Conservation (phyloP, 2,888 invertebrate genomes). For the Agrochola circellaris region DNA sequence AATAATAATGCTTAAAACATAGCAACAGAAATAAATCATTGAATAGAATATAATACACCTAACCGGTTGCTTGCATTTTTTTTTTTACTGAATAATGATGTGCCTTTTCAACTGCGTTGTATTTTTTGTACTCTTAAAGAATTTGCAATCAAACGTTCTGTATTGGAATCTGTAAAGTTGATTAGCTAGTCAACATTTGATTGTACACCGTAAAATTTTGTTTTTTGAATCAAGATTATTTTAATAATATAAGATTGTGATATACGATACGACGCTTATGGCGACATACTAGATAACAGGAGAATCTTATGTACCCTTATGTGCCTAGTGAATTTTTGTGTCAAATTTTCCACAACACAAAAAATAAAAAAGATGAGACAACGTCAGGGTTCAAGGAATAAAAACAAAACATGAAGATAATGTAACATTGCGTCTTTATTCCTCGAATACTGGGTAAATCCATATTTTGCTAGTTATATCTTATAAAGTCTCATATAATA, state of each 20-base stretch:
- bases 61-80: too few relatives aligned
- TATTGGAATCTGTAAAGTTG: neutral
- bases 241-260: neutral
- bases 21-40: neutral
- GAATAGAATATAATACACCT: neutral
- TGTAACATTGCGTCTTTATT: neutral
- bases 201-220: neutral
- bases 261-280: neutral
- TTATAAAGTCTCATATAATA: too few relatives aligned
- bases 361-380: neutral
- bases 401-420: neutral
- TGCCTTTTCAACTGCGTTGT: neutral
- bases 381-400: neutral
- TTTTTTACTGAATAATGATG: neutral
- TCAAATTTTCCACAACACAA: neutral
- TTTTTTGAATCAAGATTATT: neutral
- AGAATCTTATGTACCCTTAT: neutral
- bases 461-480: too few relatives aligned
- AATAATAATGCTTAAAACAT: neutral
- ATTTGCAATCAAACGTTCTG: neutral
- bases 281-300: neutral
- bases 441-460: neutral
- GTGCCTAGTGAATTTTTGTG: neutral
- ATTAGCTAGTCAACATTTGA: neutral
- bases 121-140: neutral